Conservation (phyloP, 2,888 invertebrate species). For the Limnephilus rhombicus region DNA sequence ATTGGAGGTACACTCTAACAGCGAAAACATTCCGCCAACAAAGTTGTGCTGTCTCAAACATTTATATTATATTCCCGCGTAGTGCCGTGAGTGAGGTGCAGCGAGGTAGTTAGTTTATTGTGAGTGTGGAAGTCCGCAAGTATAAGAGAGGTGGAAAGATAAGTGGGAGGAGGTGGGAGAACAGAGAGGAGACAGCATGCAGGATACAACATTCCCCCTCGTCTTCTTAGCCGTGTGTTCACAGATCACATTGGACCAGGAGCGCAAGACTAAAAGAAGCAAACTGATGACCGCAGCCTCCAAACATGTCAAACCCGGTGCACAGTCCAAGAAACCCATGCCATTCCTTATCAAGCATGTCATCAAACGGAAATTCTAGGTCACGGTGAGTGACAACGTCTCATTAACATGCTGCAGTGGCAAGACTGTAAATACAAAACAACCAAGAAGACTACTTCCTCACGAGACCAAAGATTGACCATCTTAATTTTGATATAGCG, state of each 20-base stretch:
- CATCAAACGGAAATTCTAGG: constrained; percentile 4
- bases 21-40: neutral
- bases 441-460: neutral
- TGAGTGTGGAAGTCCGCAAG: neutral
- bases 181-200: constrained; percentile 16
- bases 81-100: neutral
- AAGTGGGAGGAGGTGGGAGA: constrained; percentile 4
- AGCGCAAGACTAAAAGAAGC: constrained; percentile 61
- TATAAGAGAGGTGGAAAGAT: neutral
- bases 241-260: constrained; percentile 61
- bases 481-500: neutral
- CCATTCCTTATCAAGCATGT: constrained; percentile 49
- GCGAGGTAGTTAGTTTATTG: neutral
- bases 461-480: neutral
- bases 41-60: neutral
- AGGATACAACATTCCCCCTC: constrained; percentile 38
- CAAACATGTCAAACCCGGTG: neutral
- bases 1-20: neutral
- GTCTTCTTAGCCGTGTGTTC: constrained; percentile 61
- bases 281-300: constrained; percentile 45
- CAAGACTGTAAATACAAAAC: neutral
- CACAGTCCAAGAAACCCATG: constrained; percentile 49
- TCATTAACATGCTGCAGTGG: neutral
- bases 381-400: neutral
- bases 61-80: neutral